phyloP scores from a whole-genome alignment of 2,797 vertebrate species.

The Spinus pinus region DNA sequence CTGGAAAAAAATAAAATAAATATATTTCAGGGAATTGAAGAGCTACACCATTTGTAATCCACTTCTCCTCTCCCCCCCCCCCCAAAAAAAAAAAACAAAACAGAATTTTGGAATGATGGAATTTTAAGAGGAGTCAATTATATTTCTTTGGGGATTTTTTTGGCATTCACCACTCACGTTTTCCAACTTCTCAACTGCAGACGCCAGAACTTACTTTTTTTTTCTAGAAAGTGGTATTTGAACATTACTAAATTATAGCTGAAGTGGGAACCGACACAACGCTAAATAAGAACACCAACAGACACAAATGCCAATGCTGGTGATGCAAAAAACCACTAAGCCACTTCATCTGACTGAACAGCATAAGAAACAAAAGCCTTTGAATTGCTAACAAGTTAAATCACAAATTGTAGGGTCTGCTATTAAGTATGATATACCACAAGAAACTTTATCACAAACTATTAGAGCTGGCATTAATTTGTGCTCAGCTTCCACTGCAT shows the following conservation, averaged over 20 bases:
- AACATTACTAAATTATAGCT: neutral
- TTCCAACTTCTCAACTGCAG: neutral
- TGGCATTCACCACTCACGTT: neutral
- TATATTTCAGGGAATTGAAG: neutral
- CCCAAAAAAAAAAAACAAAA: neutral
- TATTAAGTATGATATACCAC: neutral
- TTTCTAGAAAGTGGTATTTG: neutral
- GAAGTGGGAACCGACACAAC: neutral
- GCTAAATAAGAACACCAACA: neutral
- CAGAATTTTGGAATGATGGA: neutral
- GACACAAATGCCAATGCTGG: neutral
- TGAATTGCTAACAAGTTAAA: neutral
- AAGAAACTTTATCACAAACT: neutral
- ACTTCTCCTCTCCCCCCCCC: rapidly evolving
- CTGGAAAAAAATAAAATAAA: neutral
- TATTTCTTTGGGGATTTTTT: neutral
- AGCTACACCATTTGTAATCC: neutral
- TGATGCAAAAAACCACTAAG: neutral
- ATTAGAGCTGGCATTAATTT: constrained; percentile 11
- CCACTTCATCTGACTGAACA: neutral
- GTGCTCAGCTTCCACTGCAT: neutral
- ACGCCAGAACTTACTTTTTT: neutral
- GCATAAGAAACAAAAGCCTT: neutral
- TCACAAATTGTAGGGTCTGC: neutral
- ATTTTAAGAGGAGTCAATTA: neutral